These are phyloP conservation scores for Neocloeon triangulifer DNA, from an alignment of 1,140 invertebrate species.

Conservation along the genomic window DNA sequence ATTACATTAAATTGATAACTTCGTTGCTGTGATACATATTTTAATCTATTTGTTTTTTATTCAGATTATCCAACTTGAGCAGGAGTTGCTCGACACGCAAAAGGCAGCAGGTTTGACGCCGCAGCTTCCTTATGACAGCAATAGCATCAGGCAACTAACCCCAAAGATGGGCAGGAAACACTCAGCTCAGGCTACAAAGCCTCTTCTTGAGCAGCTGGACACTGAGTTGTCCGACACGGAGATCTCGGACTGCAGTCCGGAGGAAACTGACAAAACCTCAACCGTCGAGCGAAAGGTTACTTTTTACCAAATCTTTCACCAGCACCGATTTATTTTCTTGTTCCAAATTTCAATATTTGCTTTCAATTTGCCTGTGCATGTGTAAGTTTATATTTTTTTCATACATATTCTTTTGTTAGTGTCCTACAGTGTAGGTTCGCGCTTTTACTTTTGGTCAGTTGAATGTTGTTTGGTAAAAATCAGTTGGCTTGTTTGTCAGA, in stretches of 20 bases:
- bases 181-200: slow-evolving; percentile 13
- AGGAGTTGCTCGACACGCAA: slow-evolving; percentile 56
- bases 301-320: slow-evolving; percentile 4
- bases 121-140: slow-evolving; percentile 52
- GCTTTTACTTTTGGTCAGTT: neutral
- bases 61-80: slow-evolving; percentile 42
- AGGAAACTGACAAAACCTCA: slow-evolving; percentile 46
- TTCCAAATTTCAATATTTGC: neutral
- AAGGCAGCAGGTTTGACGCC: slow-evolving; percentile 66
- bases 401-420: neutral
- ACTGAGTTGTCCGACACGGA: slow-evolving; percentile 44
- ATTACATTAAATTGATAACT: too few relatives aligned
- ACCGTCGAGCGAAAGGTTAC: slow-evolving; percentile 48
- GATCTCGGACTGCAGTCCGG: slow-evolving; percentile 42
- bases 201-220: slow-evolving; percentile 33
- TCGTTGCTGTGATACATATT: too few relatives aligned
- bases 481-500: too few relatives aligned
- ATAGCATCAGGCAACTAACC: slow-evolving; percentile 41
- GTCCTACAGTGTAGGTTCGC: neutral
- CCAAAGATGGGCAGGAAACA: slow-evolving; percentile 41
- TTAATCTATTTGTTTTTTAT: too few relatives aligned
- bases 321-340: slow-evolving; percentile 1
- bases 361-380: neutral
- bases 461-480: too few relatives aligned
- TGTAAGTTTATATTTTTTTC: neutral